Conservation (phyloP, 1,140 invertebrate genomes). For the Sycobia sp. region DNA sequence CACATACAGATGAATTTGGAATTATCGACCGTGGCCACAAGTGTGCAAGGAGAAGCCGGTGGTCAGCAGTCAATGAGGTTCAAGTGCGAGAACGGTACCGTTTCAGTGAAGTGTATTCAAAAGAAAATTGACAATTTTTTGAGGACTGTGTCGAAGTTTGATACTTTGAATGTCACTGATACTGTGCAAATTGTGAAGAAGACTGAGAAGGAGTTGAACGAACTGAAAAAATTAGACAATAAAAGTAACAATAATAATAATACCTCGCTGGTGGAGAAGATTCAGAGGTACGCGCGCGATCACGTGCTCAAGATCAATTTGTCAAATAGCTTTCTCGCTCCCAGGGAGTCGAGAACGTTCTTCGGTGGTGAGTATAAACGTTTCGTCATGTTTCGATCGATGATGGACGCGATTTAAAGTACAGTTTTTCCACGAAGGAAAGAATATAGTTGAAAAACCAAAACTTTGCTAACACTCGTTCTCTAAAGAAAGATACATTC, state of each 20-base stretch:
- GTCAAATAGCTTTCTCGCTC: conserved; percentile 44
- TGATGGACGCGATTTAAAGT: not conserved
- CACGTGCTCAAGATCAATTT: conserved; percentile 55
- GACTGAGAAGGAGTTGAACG: conserved; percentile 27
- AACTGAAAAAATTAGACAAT: conserved; percentile 8
- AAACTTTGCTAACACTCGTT: too few relatives aligned
- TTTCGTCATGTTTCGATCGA: not conserved
- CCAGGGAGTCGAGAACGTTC: conserved; percentile 54
- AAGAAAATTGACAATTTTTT: conserved; percentile 40
- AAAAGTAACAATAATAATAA: conserved; percentile 4
- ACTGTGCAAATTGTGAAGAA: conserved; percentile 48
- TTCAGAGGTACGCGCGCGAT: conserved; percentile 51
- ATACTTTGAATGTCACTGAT: conserved; percentile 50
- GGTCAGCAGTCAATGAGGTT: not conserved
- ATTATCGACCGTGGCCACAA: conserved; percentile 4
- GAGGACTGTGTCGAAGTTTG: conserved; percentile 40
- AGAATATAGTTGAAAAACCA: too few relatives aligned
- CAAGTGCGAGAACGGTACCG: conserved; percentile 17
- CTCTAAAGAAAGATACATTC: too few relatives aligned
- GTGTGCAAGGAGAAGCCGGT: not conserved
- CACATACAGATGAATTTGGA: too few relatives aligned
- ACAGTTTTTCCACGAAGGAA: too few relatives aligned
- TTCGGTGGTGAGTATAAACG: conserved; percentile 43
- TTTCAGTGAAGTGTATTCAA: conserved; percentile 37
- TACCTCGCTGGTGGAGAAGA: conserved; percentile 47